phyloP scores from a whole-genome alignment of 2,888 invertebrate genomes.

The Drosophila meridiana region DNA sequence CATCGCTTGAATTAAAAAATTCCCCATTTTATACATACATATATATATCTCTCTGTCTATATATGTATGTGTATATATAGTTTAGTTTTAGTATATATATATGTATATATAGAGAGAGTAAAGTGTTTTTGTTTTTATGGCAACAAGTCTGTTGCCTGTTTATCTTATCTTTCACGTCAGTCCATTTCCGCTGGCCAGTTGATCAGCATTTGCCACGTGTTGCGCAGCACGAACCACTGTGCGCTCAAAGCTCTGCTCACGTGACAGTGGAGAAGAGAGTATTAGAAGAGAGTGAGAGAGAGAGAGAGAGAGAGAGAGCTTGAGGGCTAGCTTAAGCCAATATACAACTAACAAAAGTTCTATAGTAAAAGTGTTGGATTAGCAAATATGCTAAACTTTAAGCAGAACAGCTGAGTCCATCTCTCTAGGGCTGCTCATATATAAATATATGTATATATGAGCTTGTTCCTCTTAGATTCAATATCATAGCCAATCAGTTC shows the following conservation, averaged over 20 bases:
- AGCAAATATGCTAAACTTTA: not conserved
- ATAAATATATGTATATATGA: not conserved
- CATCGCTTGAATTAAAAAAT: constrained; percentile 5
- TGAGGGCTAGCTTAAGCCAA: not conserved
- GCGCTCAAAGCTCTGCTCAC: constrained; percentile 2
- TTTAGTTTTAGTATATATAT: not conserved
- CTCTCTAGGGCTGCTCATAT: not conserved
- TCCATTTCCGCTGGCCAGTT: constrained; percentile 35
- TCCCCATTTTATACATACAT: not conserved
- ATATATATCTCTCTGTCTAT: not conserved
- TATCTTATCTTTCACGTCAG: constrained; percentile 52
- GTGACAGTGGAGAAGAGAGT: constrained; percentile 3
- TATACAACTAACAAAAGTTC: not conserved
- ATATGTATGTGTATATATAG: not conserved
- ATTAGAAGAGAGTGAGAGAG: not conserved
- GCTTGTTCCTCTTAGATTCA: not conserved
- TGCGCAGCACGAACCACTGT: constrained; percentile 32
- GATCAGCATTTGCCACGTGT: constrained; percentile 41
- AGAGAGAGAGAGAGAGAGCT: not conserved
- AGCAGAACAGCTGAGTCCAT: not conserved
- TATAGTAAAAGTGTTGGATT: not conserved
- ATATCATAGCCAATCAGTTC: not conserved
- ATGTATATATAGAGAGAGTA: not conserved
- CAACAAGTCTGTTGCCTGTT: constrained; percentile 28
- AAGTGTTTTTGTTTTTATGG: constrained; percentile 21